Evolutionary conservation across 2,888 invertebrate species (phyloP).

Genomic region (Drosophila anceps): DNA sequence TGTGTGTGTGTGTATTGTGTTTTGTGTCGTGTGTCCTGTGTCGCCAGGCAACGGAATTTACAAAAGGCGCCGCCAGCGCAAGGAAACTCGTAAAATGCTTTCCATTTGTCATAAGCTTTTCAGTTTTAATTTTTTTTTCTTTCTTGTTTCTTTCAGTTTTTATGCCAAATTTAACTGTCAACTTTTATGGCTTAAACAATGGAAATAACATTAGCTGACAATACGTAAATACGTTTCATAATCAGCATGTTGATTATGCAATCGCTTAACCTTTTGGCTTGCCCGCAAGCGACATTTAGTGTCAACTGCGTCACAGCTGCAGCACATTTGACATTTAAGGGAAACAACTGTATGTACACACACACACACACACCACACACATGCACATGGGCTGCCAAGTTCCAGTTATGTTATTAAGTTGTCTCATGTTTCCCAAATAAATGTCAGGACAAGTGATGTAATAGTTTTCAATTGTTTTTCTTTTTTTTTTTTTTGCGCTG

Average conservation of each 20-base stretch:
- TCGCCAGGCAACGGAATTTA: slow-evolving; percentile 27
- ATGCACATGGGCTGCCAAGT: background rate
- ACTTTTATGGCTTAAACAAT: slow-evolving; percentile 21
- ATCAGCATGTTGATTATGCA: slow-evolving; percentile 19
- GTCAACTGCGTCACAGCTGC: background rate
- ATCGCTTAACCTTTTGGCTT: slow-evolving; percentile 9
- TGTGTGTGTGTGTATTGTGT: slow-evolving; percentile 1
- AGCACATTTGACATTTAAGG: slow-evolving; percentile 8
- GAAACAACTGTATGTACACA: background rate
- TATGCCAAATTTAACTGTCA: slow-evolving; percentile 27
- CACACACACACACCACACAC: no score
- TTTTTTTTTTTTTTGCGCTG: background rate
- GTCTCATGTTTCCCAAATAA: background rate
- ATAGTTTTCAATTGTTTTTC: slow-evolving; percentile 9
- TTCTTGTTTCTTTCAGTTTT: background rate
- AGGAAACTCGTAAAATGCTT: slow-evolving; percentile 40
- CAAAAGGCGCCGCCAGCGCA: slow-evolving; percentile 38
- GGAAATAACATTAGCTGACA: slow-evolving; percentile 14
- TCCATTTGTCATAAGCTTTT: slow-evolving; percentile 40
- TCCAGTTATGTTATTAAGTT: background rate
- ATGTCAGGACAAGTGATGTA: slow-evolving; percentile 1
- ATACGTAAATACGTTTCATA: slow-evolving; percentile 21
- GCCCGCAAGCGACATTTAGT: background rate
- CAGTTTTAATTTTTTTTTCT: background rate
- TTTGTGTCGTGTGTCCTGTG: slow-evolving; percentile 6